A percentile compares a stretch with the other conserved stretches of the same genome.
Conservation (phyloP, 2,888 invertebrate species). For the Ophion ellenae region DNA sequence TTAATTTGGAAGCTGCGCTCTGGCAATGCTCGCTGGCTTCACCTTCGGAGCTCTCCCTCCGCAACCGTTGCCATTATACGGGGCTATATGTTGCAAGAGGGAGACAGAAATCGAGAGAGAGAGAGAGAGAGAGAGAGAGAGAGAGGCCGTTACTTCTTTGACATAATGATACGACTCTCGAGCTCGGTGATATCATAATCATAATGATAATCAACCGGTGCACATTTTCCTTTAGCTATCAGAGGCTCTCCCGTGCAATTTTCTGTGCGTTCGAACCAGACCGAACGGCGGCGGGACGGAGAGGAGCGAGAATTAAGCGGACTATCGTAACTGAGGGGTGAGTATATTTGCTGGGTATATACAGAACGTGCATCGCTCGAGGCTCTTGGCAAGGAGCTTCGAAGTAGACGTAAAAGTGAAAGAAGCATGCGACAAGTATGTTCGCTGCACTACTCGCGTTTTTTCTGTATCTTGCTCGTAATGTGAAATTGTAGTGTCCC, state of each 20-base stretch:
- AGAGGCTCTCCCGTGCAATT: constrained; percentile 63
- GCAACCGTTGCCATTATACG: constrained; percentile 27
- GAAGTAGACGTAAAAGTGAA: constrained; percentile 9
- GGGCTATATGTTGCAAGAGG: constrained; percentile 33
- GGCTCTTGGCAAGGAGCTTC: constrained; percentile 36
- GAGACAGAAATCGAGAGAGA: not conserved
- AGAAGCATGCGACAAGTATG: not conserved
- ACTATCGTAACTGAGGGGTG: constrained; percentile 47
- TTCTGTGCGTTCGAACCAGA: constrained; percentile 61
- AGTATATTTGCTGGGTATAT: constrained; percentile 40
- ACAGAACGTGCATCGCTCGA: constrained; percentile 46
- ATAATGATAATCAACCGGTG: constrained; percentile 70
- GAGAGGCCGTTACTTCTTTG: constrained; percentile 61
- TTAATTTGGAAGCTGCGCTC: constrained; percentile 65
- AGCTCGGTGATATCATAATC: constrained; percentile 69
- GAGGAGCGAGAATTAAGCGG: constrained; percentile 47
- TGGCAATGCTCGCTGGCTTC: constrained; percentile 36
- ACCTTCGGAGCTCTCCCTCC: constrained; percentile 40
- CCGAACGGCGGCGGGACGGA: constrained; percentile 53
- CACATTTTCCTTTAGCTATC: constrained; percentile 68
- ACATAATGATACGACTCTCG: constrained; percentile 67
- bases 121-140: constrained; percentile 27
- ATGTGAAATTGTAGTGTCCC: not conserved
- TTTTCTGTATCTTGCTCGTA: not conserved
- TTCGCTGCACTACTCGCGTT: not conserved